Conservation (phyloP, 2,888 invertebrate genomes). For the Alcis repandata region DNA sequence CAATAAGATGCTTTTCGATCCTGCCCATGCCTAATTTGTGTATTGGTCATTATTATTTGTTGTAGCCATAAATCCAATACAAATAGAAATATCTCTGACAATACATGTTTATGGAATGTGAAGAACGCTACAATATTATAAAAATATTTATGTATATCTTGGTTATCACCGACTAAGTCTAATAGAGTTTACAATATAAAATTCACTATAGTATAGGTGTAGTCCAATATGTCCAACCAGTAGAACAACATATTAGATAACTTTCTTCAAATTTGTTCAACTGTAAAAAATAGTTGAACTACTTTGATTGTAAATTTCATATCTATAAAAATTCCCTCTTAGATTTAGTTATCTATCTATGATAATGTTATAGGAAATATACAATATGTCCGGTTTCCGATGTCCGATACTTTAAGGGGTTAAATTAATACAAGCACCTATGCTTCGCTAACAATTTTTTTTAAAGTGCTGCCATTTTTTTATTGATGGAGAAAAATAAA, state of each 20-base stretch:
- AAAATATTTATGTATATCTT: not conserved
- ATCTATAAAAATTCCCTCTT: conserved; percentile 2
- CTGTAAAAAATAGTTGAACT: too few species aligned
- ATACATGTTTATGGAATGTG: not conserved
- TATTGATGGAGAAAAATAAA: too few species aligned
- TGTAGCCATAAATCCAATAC: not conserved
- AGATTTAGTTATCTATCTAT: not conserved
- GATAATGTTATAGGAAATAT: not conserved
- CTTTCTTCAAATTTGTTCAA: too few species aligned
- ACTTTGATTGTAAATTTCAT: too few species aligned
- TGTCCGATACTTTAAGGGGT: too few species aligned
- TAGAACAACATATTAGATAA: too few species aligned
- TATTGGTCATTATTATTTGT: not conserved
- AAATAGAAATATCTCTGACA: not conserved
- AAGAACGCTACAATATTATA: not conserved
- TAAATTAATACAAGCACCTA: too few species aligned
- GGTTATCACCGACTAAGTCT: not conserved
- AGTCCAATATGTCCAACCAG: too few species aligned
- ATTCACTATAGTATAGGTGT: not conserved
- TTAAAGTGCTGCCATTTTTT: too few species aligned
- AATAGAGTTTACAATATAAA: not conserved
- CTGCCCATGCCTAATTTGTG: not conserved
- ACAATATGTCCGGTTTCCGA: too few species aligned
- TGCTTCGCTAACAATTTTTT: too few species aligned
- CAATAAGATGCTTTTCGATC: not conserved